A percentile compares a stretch with the other conserved stretches of the same genome.
Conservation (phyloP, 2,797 vertebrate species). For the Euphonia xanthogaster region DNA sequence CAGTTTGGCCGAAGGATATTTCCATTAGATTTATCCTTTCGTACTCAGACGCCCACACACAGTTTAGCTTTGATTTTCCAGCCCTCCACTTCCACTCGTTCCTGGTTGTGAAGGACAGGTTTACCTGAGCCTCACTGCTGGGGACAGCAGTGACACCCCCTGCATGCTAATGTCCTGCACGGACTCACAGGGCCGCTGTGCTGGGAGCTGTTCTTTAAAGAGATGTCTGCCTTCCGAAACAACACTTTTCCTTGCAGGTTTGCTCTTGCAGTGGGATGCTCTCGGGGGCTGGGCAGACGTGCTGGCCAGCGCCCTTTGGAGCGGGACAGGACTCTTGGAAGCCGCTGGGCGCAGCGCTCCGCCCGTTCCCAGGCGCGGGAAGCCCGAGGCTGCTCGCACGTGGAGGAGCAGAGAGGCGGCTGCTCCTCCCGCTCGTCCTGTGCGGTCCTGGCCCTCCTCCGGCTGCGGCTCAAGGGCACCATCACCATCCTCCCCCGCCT, state of each 20-base stretch:
- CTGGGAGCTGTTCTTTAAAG: neutral
- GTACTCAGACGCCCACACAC: slow-evolving; percentile 6
- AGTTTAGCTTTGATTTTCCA: neutral
- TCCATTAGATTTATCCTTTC: slow-evolving; percentile 48
- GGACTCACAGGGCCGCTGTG: rapidly evolving
- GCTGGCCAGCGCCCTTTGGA: rapidly evolving
- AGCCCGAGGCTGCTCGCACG: neutral
- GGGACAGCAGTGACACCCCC: neutral
- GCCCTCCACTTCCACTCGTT: neutral
- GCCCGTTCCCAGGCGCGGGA: rapidly evolving
- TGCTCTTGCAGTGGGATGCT: neutral
- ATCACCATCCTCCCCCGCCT: neutral
- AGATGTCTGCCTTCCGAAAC: rapidly evolving
- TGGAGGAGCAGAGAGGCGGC: rapidly evolving
- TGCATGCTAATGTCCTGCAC: neutral
- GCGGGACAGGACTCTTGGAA: rapidly evolving
- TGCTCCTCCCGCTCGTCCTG: neutral
- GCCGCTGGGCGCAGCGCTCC: rapidly evolving
- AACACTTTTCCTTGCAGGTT: neutral
- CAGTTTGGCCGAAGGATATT: slow-evolving; percentile 43
- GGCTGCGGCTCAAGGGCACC: neutral
- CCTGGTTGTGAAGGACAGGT: neutral
- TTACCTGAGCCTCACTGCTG: neutral
- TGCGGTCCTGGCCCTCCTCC: neutral
- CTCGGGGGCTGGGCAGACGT: rapidly evolving